phyloP scores from a whole-genome alignment of 2,888 invertebrate genomes.

The Heterodera filipjevi region DNA sequence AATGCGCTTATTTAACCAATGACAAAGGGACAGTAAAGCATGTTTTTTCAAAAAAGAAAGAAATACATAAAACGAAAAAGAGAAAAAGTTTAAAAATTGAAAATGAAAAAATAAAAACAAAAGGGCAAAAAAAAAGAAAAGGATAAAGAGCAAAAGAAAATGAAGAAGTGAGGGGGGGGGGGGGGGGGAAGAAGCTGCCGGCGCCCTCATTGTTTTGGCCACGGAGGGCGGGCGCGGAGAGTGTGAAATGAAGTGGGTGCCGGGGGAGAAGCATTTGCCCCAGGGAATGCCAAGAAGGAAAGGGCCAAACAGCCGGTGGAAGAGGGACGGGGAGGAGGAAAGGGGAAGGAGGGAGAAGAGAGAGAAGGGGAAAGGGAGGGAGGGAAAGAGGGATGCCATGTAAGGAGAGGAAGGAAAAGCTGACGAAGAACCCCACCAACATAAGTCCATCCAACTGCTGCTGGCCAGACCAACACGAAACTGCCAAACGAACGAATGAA shows the following conservation, averaged over 20 bases:
- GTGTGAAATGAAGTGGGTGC: conserved; percentile 6
- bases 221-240: conserved; percentile 3
- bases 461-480: conserved; percentile 8
- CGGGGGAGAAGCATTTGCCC: conserved; percentile 5
- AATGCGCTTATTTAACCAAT: neutral
- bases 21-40: too few relatives aligned
- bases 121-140: neutral
- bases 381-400: too few relatives aligned
- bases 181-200: neutral
- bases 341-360: neutral
- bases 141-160: neutral
- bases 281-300: neutral
- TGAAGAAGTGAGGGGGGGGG: neutral
- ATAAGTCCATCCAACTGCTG: neutral
- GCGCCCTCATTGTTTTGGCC: conserved; percentile 1
- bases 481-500: neutral
- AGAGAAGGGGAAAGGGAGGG: neutral
- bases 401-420: neutral
- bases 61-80: neutral
- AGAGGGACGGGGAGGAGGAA: neutral
- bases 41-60: too few relatives aligned
- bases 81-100: neutral
- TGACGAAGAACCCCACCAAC: neutral
- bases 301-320: neutral
- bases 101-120: neutral